A percentile compares a stretch with the other conserved stretches of the same genome.
Evolutionary conservation across 2,888 invertebrate genomes (phyloP).

Genomic region (Leptopterna dolabrata): DNA sequence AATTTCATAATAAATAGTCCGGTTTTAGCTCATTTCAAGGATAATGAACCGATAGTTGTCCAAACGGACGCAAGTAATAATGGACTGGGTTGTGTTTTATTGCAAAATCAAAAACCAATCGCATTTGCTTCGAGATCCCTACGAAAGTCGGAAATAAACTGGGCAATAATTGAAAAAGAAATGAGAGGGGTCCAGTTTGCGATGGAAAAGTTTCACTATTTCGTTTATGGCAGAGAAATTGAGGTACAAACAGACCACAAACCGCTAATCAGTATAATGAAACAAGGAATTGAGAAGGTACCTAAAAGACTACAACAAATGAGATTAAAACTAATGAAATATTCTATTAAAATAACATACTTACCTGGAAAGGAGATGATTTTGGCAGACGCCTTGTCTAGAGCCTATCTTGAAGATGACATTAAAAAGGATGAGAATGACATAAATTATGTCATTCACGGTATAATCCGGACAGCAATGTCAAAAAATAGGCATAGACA

Average conservation of each 20-base stretch:
- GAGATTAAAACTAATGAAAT: neutral
- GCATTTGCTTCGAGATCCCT: neutral
- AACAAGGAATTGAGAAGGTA: neutral
- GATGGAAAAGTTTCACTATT: slow-evolving; percentile 8
- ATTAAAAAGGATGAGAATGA: neutral
- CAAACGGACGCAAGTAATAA: neutral
- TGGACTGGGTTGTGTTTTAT: neutral
- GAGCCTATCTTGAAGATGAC: neutral
- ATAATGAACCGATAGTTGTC: neutral
- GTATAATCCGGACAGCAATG: too few relatives aligned
- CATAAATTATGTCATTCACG: neutral
- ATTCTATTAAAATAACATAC: neutral
- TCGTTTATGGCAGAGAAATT: neutral
- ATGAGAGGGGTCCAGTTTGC: neutral
- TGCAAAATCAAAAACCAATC: neutral
- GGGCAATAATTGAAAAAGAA: slow-evolving; percentile 17
- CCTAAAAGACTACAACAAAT: neutral
- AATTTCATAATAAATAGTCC: neutral
- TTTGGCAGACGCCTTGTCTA: neutral
- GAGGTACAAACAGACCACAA: neutral
- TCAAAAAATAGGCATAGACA: too few relatives aligned
- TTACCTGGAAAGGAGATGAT: too few relatives aligned
- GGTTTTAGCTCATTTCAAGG: neutral
- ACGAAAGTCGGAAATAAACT: neutral
- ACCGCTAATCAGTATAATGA: neutral